Evolutionary conservation across 2,113 vertebrate genomes (phyloP).

Genomic region (Cynopterus brachyotis): DNA sequence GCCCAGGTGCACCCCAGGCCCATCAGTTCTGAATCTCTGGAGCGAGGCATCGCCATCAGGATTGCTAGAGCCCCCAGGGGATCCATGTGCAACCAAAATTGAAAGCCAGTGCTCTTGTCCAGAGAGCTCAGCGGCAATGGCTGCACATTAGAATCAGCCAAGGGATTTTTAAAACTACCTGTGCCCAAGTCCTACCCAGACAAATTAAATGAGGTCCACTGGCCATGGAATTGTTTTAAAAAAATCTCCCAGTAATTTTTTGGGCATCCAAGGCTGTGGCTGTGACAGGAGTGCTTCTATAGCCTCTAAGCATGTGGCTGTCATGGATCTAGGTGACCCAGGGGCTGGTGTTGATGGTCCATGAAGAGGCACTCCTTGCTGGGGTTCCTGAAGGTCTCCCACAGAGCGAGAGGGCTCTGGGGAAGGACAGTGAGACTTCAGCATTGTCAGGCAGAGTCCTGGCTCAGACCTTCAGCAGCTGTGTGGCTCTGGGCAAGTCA

Average conservation of each 20-base stretch:
- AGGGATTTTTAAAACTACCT: background rate
- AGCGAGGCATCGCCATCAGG: background rate
- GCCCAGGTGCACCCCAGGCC: background rate
- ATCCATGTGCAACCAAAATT: background rate
- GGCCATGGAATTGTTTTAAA: background rate
- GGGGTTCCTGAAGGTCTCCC: background rate
- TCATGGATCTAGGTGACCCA: background rate
- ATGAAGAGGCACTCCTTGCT: background rate
- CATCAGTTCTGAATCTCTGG: background rate
- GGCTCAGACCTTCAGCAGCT: background rate
- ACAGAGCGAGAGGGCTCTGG: background rate
- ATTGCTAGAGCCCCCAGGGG: background rate
- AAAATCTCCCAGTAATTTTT: background rate
- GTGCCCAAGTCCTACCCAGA: no score
- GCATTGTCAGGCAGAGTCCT: background rate
- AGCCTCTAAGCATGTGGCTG: background rate
- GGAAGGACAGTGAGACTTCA: background rate
- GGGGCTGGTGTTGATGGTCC: background rate
- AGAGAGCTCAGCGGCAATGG: background rate
- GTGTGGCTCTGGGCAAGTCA: background rate
- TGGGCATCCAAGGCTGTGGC: background rate
- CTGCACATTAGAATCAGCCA: background rate
- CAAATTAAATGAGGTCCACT: background rate
- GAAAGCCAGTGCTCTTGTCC: background rate
- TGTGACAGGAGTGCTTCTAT: background rate